These are phyloP conservation scores for Neelides folsomi DNA, from an alignment of 2,888 invertebrate species.

Conservation along the genomic window DNA sequence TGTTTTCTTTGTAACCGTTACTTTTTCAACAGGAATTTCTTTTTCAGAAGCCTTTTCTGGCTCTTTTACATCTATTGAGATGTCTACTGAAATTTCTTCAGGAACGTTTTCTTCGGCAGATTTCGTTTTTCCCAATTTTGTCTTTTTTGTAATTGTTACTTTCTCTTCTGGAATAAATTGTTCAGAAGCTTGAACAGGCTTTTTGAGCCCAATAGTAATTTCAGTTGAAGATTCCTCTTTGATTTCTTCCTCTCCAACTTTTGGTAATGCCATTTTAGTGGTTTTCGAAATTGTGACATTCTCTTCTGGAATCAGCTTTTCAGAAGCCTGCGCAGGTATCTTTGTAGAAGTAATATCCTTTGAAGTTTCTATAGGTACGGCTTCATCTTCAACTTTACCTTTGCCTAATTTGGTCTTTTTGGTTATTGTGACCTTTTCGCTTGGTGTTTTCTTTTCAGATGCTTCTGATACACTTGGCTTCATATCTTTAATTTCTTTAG, in stretches of 20 bases:
- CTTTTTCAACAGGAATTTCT: constrained; percentile 2
- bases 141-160: constrained; percentile 9
- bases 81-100: neutral
- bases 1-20: constrained; percentile 2
- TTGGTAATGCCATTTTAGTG: constrained; percentile 11
- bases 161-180: constrained; percentile 1
- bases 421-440: neutral
- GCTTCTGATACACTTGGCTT: constrained; percentile 3
- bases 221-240: neutral
- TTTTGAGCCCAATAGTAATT: neutral
- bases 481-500: neutral
- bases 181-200: neutral
- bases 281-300: constrained; percentile 2
- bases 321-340: constrained; percentile 11
- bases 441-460: constrained; percentile 10
- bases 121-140: constrained; percentile 5
- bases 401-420: constrained; percentile 61
- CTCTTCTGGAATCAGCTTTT: constrained; percentile 14
- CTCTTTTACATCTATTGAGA: neutral
- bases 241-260: neutral
- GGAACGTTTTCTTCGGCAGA: neutral
- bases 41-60: neutral
- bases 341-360: neutral
- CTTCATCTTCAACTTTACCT: constrained; percentile 67
- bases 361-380: constrained; percentile 58